A percentile compares a stretch with the other conserved stretches of the same genome.
phyloP scores from a whole-genome alignment of 2,888 invertebrate genomes.

The Yponomeuta plumbellus region DNA sequence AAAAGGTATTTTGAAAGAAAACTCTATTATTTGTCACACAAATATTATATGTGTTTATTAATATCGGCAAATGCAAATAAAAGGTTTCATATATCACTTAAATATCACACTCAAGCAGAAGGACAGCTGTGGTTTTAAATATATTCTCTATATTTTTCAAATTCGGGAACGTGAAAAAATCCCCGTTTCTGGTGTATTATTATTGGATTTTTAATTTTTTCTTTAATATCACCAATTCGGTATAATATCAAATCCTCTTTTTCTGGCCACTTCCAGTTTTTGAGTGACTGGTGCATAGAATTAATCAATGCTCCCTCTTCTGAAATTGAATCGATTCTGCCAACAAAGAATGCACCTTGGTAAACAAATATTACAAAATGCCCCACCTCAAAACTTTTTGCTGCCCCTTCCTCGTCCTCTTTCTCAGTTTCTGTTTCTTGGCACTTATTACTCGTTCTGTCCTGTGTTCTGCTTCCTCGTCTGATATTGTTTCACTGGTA shows the following conservation, averaged over 20 bases:
- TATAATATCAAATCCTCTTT: constrained; percentile 8
- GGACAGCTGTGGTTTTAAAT: background rate
- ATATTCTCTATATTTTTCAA: constrained; percentile 8
- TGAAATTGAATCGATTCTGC: constrained; percentile 3
- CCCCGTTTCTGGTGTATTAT: constrained; percentile 6
- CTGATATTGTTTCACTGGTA: no score
- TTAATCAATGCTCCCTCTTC: constrained; percentile 11
- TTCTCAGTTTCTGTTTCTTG: no score
- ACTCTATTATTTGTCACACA: no score
- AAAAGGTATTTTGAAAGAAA: background rate
- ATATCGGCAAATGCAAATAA: background rate
- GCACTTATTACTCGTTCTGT: no score
- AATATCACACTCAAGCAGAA: background rate
- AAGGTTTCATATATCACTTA: background rate
- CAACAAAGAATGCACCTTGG: constrained; percentile 8
- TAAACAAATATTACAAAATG: constrained; percentile 6
- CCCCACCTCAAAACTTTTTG: constrained; percentile 1
- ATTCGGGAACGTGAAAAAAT: background rate
- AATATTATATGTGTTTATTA: background rate
- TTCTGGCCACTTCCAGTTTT: constrained; percentile 4
- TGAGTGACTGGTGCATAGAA: background rate
- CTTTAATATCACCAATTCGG: constrained; percentile 8
- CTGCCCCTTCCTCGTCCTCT: no score
- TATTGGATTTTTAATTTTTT: background rate
- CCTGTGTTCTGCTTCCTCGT: no score